phyloP scores from a whole-genome alignment of 2,797 vertebrate species.

The Ctenosaura bakeri region DNA sequence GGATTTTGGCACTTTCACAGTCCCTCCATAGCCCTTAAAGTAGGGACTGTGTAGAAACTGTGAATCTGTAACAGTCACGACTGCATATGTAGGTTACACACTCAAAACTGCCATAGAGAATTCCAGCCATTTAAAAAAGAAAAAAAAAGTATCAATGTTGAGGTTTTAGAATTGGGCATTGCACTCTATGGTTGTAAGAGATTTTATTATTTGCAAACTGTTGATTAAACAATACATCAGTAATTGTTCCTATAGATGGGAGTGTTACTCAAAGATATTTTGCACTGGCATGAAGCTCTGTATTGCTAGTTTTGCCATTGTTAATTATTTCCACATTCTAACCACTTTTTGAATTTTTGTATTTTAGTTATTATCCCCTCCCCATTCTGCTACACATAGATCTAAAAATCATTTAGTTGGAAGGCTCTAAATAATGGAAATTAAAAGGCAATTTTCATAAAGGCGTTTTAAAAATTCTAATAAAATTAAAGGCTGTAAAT shows the following conservation, averaged over 20 bases:
- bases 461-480: background rate
- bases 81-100: no score
- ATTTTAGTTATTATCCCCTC: background rate
- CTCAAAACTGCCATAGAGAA: no score
- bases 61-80: no score
- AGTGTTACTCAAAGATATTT: background rate
- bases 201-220: background rate
- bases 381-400: background rate
- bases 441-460: conserved; percentile 18
- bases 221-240: conserved; percentile 12
- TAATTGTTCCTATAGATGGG: background rate
- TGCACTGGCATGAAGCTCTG: background rate
- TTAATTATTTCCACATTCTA: background rate
- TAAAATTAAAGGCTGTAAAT: conserved; percentile 21
- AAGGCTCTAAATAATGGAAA: conserved; percentile 17
- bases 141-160: background rate
- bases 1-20: no score
- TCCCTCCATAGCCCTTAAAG: no score
- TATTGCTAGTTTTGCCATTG: conserved; percentile 14
- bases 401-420: background rate
- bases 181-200: background rate
- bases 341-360: conserved; percentile 25
- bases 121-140: no score
- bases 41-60: no score
- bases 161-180: background rate